Evolutionary conservation across 2,888 invertebrate species (phyloP).

Genomic region (Spilosoma lubricipeda): DNA sequence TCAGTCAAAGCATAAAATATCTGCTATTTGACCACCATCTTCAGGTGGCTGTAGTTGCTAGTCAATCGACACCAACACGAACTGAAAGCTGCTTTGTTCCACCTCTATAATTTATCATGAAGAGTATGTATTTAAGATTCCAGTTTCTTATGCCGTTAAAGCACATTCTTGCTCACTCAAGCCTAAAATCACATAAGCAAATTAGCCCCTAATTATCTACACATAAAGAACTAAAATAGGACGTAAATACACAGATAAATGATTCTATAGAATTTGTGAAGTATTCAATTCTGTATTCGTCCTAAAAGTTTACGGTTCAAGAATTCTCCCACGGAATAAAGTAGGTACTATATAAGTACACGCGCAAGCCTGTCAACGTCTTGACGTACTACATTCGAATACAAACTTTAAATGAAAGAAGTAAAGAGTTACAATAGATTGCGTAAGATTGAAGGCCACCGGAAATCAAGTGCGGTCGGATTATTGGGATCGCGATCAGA

Average conservation of each 20-base stretch:
- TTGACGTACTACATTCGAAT: slow-evolving; percentile 38
- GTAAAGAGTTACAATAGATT: slow-evolving; percentile 34
- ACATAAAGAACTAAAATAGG: slow-evolving; percentile 34
- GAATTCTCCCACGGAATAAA: slow-evolving; percentile 72
- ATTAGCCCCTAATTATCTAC: slow-evolving; percentile 39
- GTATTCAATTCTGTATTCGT: slow-evolving; percentile 35
- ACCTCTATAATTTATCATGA: neutral
- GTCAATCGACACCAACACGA: neutral
- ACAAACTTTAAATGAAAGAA: slow-evolving; percentile 46
- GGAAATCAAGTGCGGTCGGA: slow-evolving; percentile 68
- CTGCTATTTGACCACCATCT: neutral
- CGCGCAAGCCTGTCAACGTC: slow-evolving; percentile 44
- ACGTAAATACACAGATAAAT: slow-evolving; percentile 26
- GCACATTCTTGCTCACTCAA: slow-evolving; percentile 43
- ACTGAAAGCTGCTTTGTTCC: neutral
- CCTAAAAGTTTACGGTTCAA: slow-evolving; percentile 58
- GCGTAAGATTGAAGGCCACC: slow-evolving; percentile 45
- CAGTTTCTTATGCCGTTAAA: slow-evolving; percentile 22
- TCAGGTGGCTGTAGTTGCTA: neutral
- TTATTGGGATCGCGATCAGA: slow-evolving; percentile 77
- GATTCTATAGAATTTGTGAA: slow-evolving; percentile 38
- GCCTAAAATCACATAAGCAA: slow-evolving; percentile 50
- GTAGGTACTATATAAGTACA: slow-evolving; percentile 29
- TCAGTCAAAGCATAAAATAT: neutral
- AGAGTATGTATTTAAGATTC: neutral